phyloP scores from a whole-genome alignment of 2,888 invertebrate genomes.

The Zonitis immaculata region DNA sequence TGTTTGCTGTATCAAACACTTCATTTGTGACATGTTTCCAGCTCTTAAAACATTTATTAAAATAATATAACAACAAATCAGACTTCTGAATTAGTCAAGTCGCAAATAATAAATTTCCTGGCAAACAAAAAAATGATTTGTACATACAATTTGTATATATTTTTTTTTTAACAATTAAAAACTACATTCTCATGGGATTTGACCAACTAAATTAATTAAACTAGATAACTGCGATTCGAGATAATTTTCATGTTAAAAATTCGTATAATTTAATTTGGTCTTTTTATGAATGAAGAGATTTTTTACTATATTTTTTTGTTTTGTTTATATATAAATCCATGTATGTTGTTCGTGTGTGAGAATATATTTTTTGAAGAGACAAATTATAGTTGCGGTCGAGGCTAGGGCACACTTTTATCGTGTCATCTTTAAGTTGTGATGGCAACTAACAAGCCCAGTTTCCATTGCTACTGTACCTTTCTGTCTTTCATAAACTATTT shows the following conservation, averaged over 20 bases:
- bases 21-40: neutral
- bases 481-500: neutral
- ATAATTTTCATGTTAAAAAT: neutral
- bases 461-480: neutral
- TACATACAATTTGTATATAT: no score
- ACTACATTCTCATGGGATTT: neutral
- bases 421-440: slow-evolving; percentile 26
- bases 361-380: slow-evolving; percentile 23
- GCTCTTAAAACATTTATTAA: neutral
- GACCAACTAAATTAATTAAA: neutral
- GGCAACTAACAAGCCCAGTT: slow-evolving; percentile 28
- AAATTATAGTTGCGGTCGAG: slow-evolving; percentile 28
- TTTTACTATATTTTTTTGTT: neutral
- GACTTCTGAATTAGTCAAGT: neutral
- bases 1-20: neutral
- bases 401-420: slow-evolving; percentile 25
- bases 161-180: neutral
- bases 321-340: neutral
- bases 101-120: no score
- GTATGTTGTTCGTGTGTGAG: slow-evolving; percentile 18
- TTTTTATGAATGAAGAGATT: neutral
- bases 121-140: no score
- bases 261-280: neutral
- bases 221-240: neutral
- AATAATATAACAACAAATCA: neutral